Evolutionary conservation across 2,113 vertebrate species (phyloP).

Genomic region (Anoura caudifer): DNA sequence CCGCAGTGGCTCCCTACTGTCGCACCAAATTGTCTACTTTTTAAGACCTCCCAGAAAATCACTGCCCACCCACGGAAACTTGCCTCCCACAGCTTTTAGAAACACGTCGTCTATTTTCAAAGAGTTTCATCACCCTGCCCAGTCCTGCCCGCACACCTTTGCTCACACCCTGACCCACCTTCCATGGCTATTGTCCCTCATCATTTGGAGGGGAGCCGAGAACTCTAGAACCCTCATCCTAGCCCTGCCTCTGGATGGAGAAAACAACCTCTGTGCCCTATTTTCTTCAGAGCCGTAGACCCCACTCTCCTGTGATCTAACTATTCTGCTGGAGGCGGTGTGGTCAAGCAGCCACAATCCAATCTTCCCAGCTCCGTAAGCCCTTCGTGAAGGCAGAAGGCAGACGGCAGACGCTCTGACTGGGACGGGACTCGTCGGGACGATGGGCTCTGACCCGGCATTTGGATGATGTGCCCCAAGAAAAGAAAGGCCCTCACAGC

Average conservation of each 20-base stretch:
- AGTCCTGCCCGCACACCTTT: rapidly evolving
- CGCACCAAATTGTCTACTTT: background rate
- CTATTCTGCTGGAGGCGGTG: rapidly evolving
- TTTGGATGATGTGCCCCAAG: background rate
- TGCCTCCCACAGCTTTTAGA: background rate
- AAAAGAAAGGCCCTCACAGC: too few relatives aligned
- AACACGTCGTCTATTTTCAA: background rate
- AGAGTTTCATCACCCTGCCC: background rate
- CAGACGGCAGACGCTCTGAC: too few relatives aligned
- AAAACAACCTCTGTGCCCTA: background rate
- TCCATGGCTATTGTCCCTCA: background rate
- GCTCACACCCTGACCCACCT: background rate
- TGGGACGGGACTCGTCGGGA: background rate
- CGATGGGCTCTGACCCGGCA: rapidly evolving
- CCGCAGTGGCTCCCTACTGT: background rate
- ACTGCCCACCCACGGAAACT: background rate
- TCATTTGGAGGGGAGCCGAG: background rate
- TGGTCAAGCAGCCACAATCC: background rate
- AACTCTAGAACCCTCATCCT: background rate
- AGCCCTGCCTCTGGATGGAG: background rate
- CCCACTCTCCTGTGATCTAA: background rate
- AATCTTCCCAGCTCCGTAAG: background rate
- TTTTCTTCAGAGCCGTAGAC: background rate
- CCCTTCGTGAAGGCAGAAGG: background rate
- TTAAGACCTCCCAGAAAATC: too few relatives aligned